Conservation (phyloP, 2,888 invertebrate species). For the Euzophera pinguis region DNA sequence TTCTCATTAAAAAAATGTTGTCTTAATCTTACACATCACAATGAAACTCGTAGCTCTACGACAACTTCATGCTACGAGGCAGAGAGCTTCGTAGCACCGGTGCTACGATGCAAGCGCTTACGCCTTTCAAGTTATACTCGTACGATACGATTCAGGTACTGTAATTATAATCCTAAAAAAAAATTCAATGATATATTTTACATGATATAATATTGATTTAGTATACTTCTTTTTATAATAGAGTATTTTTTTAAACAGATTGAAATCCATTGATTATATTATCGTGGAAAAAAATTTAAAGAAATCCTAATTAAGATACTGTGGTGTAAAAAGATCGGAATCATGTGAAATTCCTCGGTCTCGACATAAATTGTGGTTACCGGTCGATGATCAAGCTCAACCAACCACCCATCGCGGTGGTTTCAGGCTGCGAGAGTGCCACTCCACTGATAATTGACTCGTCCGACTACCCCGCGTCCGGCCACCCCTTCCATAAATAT, state of each 20-base stretch:
- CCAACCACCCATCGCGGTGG: constrained; percentile 66
- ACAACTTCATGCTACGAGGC: constrained; percentile 19
- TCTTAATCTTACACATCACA: background rate
- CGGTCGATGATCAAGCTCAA: constrained; percentile 35
- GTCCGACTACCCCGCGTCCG: constrained; percentile 63
- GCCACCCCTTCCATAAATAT: constrained; percentile 78
- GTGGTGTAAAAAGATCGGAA: constrained; percentile 33
- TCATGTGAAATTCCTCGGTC: constrained; percentile 61
- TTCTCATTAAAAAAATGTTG: too few species aligned
- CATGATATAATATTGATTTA: too few species aligned
- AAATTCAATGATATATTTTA: too few species aligned
- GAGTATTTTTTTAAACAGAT: too few species aligned
- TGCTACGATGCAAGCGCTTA: constrained; percentile 46
- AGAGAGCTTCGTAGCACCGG: constrained; percentile 40
- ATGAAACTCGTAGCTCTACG: constrained; percentile 44
- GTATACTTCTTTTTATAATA: too few species aligned
- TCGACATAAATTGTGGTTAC: constrained; percentile 58
- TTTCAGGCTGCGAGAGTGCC: constrained; percentile 50
- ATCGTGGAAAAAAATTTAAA: background rate
- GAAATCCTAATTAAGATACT: background rate
- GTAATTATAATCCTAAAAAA: too few species aligned
- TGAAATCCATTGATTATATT: too few species aligned
- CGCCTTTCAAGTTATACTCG: constrained; percentile 15
- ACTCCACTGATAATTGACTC: constrained; percentile 68
- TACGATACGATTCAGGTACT: too few species aligned